Evolutionary conservation across 2,888 invertebrate genomes (phyloP).

Genomic region (Alloplasta piceator): DNA sequence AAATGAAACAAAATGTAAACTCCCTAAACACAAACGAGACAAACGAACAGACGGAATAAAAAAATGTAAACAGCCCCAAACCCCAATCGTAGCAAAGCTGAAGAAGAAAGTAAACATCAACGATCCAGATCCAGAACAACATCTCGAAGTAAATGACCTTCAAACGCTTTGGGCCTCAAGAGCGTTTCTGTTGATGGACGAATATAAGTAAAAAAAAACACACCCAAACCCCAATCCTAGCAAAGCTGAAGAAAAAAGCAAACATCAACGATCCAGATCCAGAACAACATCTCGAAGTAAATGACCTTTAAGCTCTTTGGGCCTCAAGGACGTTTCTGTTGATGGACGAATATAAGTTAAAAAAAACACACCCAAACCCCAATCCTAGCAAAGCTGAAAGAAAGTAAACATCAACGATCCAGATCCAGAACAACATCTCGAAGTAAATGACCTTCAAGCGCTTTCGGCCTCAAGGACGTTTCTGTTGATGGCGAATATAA

Average conservation of each 20-base stretch:
- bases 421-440: slow-evolving; percentile 2
- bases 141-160: neutral
- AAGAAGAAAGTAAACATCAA: neutral
- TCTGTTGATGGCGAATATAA: neutral
- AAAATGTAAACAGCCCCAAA: neutral
- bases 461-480: neutral
- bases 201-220: neutral
- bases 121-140: neutral
- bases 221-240: neutral
- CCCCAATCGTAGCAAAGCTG: neutral
- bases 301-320: neutral
- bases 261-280: neutral
- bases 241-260: neutral
- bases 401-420: neutral
- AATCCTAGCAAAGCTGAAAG: neutral
- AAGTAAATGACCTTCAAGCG: neutral
- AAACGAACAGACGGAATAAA: neutral
- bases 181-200: neutral
- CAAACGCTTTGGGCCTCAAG: neutral
- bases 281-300: neutral
- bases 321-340: neutral
- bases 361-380: neutral
- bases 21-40: neutral
- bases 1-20: neutral
- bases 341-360: neutral